Conservation (phyloP, 2,888 invertebrate genomes). For the Tolmerus cingulatus region DNA sequence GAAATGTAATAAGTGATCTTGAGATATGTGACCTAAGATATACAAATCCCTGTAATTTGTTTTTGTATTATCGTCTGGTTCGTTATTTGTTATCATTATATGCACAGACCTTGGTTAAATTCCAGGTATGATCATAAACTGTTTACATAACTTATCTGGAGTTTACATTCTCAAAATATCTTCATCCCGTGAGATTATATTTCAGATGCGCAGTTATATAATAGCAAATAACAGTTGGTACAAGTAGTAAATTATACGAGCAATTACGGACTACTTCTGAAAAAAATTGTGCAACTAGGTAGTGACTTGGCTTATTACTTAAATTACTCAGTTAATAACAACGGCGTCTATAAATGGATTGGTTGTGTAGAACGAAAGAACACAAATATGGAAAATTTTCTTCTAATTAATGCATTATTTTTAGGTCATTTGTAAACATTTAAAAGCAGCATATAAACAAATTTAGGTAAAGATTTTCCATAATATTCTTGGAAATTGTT, state of each 20-base stretch:
- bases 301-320: no score
- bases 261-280: not conserved
- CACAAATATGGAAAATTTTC: no score
- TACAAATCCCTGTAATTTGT: not conserved
- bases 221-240: not conserved
- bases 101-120: not conserved
- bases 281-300: no score
- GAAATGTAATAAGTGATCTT: not conserved
- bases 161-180: not conserved
- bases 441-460: no score
- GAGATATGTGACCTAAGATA: not conserved
- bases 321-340: no score
- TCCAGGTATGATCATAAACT: not conserved
- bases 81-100: not conserved
- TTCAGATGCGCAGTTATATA: not conserved
- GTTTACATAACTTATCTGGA: not conserved
- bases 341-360: no score
- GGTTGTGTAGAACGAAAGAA: no score
- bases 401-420: no score
- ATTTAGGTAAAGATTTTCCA: no score
- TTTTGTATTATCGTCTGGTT: not conserved
- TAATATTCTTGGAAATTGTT: no score
- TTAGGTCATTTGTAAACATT: no score
- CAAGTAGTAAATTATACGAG: not conserved
- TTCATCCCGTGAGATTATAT: no score